phyloP scores from a whole-genome alignment of 2,888 invertebrate species.

The Abrostola triplasia region DNA sequence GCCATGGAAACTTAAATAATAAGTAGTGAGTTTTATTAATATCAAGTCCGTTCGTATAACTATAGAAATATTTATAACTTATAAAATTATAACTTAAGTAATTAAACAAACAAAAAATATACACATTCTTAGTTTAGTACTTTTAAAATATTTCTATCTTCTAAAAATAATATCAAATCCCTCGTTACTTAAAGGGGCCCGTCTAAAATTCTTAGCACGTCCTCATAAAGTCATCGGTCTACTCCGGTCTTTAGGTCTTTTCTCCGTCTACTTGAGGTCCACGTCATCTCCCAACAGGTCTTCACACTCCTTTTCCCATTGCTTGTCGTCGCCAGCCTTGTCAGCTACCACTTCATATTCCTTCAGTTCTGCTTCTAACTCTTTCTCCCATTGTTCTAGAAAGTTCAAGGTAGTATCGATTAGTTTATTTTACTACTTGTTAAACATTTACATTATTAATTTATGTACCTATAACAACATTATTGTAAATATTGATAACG shows the following conservation, averaged over 20 bases:
- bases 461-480: no score
- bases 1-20: neutral
- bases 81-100: constrained; percentile 1
- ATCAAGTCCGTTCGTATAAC: neutral
- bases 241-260: constrained; percentile 42
- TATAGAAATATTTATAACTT: no score
- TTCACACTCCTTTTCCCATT: constrained; percentile 92
- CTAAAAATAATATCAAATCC: constrained; percentile 28
- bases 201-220: constrained; percentile 23
- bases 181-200: constrained; percentile 22
- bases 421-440: neutral
- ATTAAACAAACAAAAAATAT: neutral
- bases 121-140: neutral
- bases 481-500: no score
- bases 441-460: no score
- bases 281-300: constrained; percentile 90
- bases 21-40: neutral
- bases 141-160: neutral
- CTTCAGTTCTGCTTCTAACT: constrained; percentile 97
- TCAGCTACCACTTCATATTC: constrained; percentile 96
- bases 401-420: constrained; percentile 38
- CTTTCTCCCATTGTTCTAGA: constrained; percentile 98
- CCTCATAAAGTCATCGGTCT: constrained; percentile 32
- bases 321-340: constrained; percentile 84
- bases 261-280: constrained; percentile 90